Base-by-base conservation (phyloP, 2,113 vertebrate species). In the Galeopterus variegatus region DNA sequence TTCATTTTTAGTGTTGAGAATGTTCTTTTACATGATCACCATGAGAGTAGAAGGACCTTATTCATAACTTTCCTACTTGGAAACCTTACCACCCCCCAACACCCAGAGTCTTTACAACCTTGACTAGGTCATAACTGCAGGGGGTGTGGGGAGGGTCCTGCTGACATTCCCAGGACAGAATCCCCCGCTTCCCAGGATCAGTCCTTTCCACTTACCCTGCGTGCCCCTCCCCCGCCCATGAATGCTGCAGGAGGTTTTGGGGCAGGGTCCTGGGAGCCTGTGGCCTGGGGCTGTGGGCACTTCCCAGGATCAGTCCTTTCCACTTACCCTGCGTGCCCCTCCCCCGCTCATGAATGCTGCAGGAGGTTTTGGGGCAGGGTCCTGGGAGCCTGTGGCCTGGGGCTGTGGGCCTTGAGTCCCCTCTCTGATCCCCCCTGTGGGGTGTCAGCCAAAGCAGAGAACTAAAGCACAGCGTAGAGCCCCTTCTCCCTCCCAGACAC, bases 11-110 rank as follows among this genome's bases (percentile, higher is more conserved):
- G 48, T 14, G 12, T 48, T 33, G 5, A 18, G 76, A 73, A 45
- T 23, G 56, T 24, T 72, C 36, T 56, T 72, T 58, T 33, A 0
- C 33, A 14, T 1, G 7, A 0, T 13, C 3, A 2, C 31, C 11
- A 18, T 4, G 64, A 36, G 6, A 6, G 1, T 10, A 9, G 62
- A 48, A 24, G 62, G 17, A 0, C 36, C 23, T 48, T 45, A 8
- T 48, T n/a, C 24, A 5, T 4, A 6, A 6, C 14, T 0, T 48
- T 11, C 0, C 1, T 48, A 0, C 10, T 70, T 9, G 33, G 31
- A 11, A 23, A 4, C 8, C 17, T 12, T 28, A 4, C 41, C 41
- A 41, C 41, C 41, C 41, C 41, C 41, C 41, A 41, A 41, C 41
- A 41, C 41, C 41, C 41, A 41, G 4, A 41, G 41, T 41, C 41